Evolutionary conservation across 2,113 vertebrate species (phyloP).

Genomic region (Sprattus sprattus): DNA sequence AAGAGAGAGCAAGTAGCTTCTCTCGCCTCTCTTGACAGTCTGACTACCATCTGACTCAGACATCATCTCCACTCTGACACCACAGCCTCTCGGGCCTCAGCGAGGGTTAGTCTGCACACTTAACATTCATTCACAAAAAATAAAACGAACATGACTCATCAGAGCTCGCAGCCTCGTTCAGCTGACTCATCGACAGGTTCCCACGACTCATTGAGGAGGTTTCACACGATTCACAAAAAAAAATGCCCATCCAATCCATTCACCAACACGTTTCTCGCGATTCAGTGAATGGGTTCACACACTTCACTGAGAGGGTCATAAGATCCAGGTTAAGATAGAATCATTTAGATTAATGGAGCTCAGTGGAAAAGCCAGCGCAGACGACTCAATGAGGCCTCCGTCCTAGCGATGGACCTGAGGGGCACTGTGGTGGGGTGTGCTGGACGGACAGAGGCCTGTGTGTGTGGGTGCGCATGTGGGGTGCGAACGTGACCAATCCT

Average conservation of each 20-base stretch:
- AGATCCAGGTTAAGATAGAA: background rate
- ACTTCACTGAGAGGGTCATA: background rate
- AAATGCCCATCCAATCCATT: too few relatives aligned
- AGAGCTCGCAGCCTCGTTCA: background rate
- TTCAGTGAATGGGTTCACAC: background rate
- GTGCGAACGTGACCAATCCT: background rate
- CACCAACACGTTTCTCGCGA: too few relatives aligned
- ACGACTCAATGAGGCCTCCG: background rate
- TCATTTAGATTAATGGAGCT: too few relatives aligned
- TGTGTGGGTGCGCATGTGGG: conserved; percentile 5
- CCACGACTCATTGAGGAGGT: background rate
- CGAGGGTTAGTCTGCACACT: background rate
- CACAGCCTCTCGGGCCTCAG: background rate
- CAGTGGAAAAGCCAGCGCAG: background rate
- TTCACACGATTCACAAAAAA: background rate
- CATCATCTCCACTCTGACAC: background rate
- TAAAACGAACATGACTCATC: background rate
- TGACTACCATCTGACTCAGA: background rate
- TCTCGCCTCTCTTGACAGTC: background rate
- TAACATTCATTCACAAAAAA: conserved; percentile 12
- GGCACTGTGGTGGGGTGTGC: background rate
- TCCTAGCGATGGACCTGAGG: background rate
- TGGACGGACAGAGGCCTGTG: background rate
- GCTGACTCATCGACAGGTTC: background rate
- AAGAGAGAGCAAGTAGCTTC: background rate